A percentile compares a stretch with the other conserved stretches of the same genome.
phyloP scores from a whole-genome alignment of 2,888 invertebrate genomes.

The Ornithoptera priamus region DNA sequence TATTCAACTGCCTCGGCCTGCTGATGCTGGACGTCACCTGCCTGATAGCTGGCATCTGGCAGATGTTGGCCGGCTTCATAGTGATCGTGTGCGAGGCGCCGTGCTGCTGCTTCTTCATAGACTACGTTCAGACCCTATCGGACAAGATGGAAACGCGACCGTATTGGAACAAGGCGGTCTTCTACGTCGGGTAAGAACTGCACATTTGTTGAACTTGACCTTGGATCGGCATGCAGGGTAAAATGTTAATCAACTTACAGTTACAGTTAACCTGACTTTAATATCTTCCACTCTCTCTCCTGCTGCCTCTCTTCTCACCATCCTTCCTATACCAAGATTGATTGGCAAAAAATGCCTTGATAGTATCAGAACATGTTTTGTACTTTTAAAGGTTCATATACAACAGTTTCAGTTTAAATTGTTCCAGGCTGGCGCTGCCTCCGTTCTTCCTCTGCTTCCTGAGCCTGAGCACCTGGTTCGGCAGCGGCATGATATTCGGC shows the following conservation, averaged over 20 bases:
- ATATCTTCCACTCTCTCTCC: too few relatives aligned
- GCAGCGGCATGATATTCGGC: constrained; percentile 92
- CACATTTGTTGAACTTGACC: too few relatives aligned
- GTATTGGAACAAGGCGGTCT: constrained; percentile 92
- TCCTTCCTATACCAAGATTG: too few relatives aligned
- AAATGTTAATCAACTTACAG: too few relatives aligned
- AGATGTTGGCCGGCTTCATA: constrained; percentile 93
- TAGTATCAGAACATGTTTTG: too few relatives aligned
- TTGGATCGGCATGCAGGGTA: too few relatives aligned
- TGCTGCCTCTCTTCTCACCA: too few relatives aligned
- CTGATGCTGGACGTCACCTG: constrained; percentile 82
- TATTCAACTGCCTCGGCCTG: constrained; percentile 86
- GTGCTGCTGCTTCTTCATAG: constrained; percentile 97
- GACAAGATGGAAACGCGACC: constrained; percentile 91
- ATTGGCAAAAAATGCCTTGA: too few relatives aligned
- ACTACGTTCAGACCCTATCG: constrained; percentile 93
- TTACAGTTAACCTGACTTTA: too few relatives aligned
- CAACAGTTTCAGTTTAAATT: background rate
- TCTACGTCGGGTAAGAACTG: constrained; percentile 85
- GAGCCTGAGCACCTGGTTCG: constrained; percentile 88
- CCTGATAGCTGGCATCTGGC: constrained; percentile 89
- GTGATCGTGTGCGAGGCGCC: constrained; percentile 96
- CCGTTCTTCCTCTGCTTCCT: constrained; percentile 87
- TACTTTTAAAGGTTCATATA: too few relatives aligned
- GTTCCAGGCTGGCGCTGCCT: constrained; percentile 86